Percentiles rank a stretch among this genome's conserved stretches.
phyloP scores from a whole-genome alignment of 2,113 vertebrate species.

The Chaenogobius annularis region DNA sequence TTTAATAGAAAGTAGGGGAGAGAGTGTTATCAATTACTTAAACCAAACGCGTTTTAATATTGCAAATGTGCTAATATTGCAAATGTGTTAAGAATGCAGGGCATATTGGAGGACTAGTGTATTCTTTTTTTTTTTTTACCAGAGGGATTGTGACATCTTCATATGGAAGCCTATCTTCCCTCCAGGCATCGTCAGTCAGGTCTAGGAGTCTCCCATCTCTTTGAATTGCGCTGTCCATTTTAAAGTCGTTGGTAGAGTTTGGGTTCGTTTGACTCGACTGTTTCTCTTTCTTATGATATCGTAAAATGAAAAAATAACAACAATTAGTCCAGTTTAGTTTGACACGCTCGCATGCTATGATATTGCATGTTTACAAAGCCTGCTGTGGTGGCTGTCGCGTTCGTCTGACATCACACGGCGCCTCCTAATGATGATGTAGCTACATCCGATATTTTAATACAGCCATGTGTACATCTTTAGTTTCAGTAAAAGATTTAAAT shows the following conservation, averaged over 20 bases:
- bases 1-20: background rate
- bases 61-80: background rate
- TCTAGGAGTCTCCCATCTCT: slow-evolving; percentile 95
- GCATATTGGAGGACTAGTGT: background rate
- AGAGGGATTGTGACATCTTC: slow-evolving; percentile 96
- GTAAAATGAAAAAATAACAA: too few relatives aligned
- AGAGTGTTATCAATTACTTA: background rate
- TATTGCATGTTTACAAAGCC: background rate
- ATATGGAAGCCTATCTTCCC: slow-evolving; percentile 92
- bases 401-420: background rate
- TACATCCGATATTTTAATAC: too few relatives aligned
- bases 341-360: too few relatives aligned
- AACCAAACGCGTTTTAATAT: background rate
- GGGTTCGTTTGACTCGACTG: background rate
- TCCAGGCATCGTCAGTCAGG: slow-evolving; percentile 95
- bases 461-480: background rate
- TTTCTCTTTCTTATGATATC: background rate
- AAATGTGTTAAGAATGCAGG: background rate
- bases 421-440: background rate
- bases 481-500: background rate
- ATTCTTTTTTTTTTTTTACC: slow-evolving; percentile 66
- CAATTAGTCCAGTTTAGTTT: too few relatives aligned
- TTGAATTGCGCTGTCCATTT: slow-evolving; percentile 96
- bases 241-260: background rate
- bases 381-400: background rate